Conservation (phyloP, 2,797 vertebrate genomes). For the Scolopax bukidnonensis region DNA sequence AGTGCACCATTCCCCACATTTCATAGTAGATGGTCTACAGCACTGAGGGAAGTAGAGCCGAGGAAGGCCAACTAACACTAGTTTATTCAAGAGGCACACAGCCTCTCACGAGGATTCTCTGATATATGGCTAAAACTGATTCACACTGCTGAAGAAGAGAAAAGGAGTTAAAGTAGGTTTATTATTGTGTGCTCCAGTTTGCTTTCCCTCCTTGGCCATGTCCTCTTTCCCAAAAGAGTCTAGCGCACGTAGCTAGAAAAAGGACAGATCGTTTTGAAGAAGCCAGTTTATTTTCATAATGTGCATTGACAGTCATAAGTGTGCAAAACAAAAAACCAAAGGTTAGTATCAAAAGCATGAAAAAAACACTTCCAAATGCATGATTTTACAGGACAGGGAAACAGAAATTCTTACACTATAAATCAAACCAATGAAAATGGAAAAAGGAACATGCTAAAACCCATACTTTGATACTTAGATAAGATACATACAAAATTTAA, state of each 20-base stretch:
- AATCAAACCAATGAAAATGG: constrained; percentile 12
- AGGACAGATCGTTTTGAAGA: neutral
- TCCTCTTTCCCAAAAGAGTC: neutral
- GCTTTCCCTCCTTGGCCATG: neutral
- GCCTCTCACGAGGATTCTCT: neutral
- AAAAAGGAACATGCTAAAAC: neutral
- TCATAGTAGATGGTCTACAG: neutral
- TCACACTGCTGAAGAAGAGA: neutral
- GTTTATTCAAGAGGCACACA: neutral
- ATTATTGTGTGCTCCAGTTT: neutral
- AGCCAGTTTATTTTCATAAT: neutral
- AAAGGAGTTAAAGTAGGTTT: neutral
- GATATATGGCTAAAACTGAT: neutral
- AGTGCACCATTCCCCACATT: neutral
- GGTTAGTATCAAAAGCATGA: neutral
- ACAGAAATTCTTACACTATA: constrained; percentile 5
- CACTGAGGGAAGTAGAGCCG: neutral
- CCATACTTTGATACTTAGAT: neutral
- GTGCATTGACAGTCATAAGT: neutral
- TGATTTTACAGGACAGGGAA: neutral
- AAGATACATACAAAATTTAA: constrained; percentile 1
- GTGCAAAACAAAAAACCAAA: neutral
- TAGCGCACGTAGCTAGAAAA: neutral
- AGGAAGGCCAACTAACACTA: neutral
- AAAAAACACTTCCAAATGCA: neutral